A percentile compares a stretch with the other conserved stretches of the same genome.
Evolutionary conservation across 2,888 invertebrate genomes (phyloP).

Genomic region (Xestia c-nigrum): DNA sequence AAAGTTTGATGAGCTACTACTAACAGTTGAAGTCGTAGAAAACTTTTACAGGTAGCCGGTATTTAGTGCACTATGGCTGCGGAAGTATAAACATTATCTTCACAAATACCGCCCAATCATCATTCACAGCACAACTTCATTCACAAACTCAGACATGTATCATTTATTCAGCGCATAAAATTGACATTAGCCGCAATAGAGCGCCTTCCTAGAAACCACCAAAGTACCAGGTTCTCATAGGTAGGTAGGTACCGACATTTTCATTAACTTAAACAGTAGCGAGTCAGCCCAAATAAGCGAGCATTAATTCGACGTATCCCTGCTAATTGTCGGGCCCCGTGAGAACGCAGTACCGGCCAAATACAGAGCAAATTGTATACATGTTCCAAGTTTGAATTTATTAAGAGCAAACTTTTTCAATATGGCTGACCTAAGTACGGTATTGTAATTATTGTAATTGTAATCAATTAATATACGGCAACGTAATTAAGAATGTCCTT

Average conservation of each 20-base stretch:
- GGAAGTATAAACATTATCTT: slow-evolving; percentile 3
- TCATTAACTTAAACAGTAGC: slow-evolving; percentile 60
- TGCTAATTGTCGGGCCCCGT: slow-evolving; percentile 72
- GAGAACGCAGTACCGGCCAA: slow-evolving; percentile 70
- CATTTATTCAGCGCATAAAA: slow-evolving; percentile 49
- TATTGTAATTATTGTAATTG: slow-evolving; percentile 31
- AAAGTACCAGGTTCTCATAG: slow-evolving; percentile 56
- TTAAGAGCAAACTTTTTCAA: slow-evolving; percentile 41
- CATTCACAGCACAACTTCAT: slow-evolving; percentile 42
- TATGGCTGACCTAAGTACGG: slow-evolving; percentile 21
- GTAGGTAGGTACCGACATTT: slow-evolving; percentile 55
- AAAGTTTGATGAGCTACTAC: not conserved
- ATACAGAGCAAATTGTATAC: slow-evolving; percentile 72
- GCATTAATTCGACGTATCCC: slow-evolving; percentile 64
- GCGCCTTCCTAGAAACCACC: slow-evolving; percentile 46
- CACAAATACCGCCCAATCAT: slow-evolving; percentile 22
- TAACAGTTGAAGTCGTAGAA: not conserved
- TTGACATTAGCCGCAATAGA: slow-evolving; percentile 49
- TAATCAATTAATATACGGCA: no score
- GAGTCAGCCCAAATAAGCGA: slow-evolving; percentile 58
- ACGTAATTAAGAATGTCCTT: slow-evolving; percentile 20
- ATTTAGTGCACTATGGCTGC: not conserved
- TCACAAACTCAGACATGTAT: slow-evolving; percentile 38
- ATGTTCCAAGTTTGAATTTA: slow-evolving; percentile 65
- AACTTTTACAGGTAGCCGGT: not conserved